These are phyloP conservation scores for Phanerotoma sp. DNA, from an alignment of 2,888 invertebrate species.

Conservation along the genomic window DNA sequence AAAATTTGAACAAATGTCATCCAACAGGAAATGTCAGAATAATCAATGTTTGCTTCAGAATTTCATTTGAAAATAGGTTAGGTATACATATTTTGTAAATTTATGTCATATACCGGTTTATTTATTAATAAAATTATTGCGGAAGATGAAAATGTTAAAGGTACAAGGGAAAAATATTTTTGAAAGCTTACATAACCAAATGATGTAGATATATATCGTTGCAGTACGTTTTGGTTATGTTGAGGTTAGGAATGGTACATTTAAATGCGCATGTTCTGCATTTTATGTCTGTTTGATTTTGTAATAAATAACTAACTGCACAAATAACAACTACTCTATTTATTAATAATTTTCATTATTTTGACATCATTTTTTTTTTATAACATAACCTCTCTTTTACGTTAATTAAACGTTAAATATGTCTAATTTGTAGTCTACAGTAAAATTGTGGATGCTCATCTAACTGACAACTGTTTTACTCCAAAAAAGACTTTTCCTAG, in stretches of 20 bases:
- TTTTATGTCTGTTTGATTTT: slow-evolving; percentile 1
- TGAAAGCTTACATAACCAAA: slow-evolving; percentile 20
- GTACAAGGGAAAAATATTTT: slow-evolving; percentile 9
- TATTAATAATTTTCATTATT: background rate
- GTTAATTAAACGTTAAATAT: too few relatives aligned
- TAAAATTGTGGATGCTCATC: too few relatives aligned
- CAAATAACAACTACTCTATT: too few relatives aligned
- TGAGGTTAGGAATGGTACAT: slow-evolving; percentile 14
- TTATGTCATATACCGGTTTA: too few relatives aligned
- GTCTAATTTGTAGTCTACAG: too few relatives aligned
- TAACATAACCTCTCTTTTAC: too few relatives aligned
- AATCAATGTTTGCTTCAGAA: background rate
- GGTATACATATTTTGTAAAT: background rate
- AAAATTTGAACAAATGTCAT: slow-evolving; percentile 2
- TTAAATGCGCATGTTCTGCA: slow-evolving; percentile 14
- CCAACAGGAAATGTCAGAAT: background rate
- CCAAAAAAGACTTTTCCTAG: too few relatives aligned
- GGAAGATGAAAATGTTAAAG: background rate
- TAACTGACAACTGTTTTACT: too few relatives aligned
- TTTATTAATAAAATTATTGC: background rate
- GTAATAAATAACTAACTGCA: too few relatives aligned
- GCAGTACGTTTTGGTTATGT: background rate
- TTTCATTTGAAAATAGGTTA: background rate
- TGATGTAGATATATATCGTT: slow-evolving; percentile 10
- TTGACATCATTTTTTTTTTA: too few relatives aligned